Evolutionary conservation across 2,113 vertebrate species (phyloP).

Genomic region (Progne subis): DNA sequence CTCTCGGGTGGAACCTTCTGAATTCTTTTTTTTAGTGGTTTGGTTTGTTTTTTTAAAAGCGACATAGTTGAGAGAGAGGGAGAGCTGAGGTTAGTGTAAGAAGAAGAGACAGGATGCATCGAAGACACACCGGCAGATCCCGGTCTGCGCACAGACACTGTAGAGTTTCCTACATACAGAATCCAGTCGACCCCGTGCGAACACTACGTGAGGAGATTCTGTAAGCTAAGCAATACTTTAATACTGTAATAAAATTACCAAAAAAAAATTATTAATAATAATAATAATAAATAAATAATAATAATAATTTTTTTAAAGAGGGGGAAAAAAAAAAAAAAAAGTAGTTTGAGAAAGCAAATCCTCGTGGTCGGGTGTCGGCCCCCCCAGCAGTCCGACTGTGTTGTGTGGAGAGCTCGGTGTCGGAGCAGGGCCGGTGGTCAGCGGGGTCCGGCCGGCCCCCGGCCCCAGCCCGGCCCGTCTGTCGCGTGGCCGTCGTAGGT

Average conservation of each 20-base stretch:
- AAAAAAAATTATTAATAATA: conserved; percentile 51
- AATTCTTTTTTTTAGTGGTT: conserved; percentile 39
- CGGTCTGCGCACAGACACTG: conserved; percentile 66
- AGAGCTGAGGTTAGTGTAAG: not conserved
- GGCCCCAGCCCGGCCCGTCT: conserved; percentile 23
- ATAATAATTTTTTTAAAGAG: not conserved
- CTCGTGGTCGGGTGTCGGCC: conserved; percentile 22
- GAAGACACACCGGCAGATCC: conserved; percentile 55
- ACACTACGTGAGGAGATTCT: conserved; percentile 74
- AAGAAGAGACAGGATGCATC: conserved; percentile 43
- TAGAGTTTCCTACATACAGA: conserved; percentile 67
- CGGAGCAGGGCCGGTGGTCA: not conserved
- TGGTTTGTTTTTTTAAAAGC: conserved; percentile 51
- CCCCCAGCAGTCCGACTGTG: conserved; percentile 63
- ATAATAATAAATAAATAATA: conserved; percentile 39
- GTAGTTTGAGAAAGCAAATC: conserved; percentile 33
- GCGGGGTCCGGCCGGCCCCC: not conserved
- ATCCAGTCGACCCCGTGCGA: conserved; percentile 17
- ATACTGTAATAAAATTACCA: conserved; percentile 76
- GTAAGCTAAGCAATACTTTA: conserved; percentile 84
- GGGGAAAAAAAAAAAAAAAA: not conserved
- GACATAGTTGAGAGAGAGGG: conserved; percentile 22
- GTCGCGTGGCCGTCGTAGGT: conserved; percentile 65
- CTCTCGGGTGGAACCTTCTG: conserved; percentile 58
- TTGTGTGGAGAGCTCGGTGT: conserved; percentile 64